Percentiles rank a stretch among this genome's conserved stretches.
Conservation (phyloP, 2,888 invertebrate species). For the Drosophila kokeensis region DNA sequence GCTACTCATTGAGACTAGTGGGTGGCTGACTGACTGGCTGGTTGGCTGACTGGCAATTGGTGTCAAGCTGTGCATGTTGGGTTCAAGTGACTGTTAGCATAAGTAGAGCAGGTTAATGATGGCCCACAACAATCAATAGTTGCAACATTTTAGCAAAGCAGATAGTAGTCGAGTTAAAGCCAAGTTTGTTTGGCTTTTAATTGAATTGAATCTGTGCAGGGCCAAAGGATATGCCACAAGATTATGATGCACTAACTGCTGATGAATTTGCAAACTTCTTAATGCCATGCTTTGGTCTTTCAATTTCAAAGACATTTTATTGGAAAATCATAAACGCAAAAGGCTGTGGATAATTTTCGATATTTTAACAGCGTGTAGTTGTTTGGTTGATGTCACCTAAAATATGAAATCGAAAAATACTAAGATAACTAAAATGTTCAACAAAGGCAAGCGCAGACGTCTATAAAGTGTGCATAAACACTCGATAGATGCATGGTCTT, state of each 20-base stretch:
- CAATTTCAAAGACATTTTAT: not conserved
- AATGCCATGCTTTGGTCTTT: not conserved
- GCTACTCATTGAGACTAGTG: slow-evolving; percentile 67
- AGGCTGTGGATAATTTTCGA: not conserved
- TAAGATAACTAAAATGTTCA: not conserved
- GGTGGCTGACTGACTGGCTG: slow-evolving; percentile 41
- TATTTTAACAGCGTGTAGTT: not conserved
- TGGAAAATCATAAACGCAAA: not conserved
- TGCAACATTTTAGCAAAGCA: slow-evolving; percentile 29
- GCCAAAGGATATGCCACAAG: slow-evolving; percentile 17
- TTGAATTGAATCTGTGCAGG: not conserved
- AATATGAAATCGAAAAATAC: not conserved
- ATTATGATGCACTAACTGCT: not conserved
- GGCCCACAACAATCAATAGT: slow-evolving; percentile 60
- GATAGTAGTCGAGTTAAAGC: slow-evolving; percentile 35
- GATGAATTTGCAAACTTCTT: not conserved
- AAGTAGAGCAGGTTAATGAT: slow-evolving; percentile 77
- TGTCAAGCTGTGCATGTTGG: slow-evolving; percentile 69
- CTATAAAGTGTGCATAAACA: not conserved
- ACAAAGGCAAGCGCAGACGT: not conserved
- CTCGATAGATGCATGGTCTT: not conserved
- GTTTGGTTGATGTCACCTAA: not conserved
- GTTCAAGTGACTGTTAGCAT: slow-evolving; percentile 69
- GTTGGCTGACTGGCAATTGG: slow-evolving; percentile 32
- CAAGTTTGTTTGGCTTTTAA: slow-evolving; percentile 22